A percentile compares a stretch with the other conserved stretches of the same genome.
Conservation (phyloP, 2,888 invertebrate species). For the Cantharis rustica region DNA sequence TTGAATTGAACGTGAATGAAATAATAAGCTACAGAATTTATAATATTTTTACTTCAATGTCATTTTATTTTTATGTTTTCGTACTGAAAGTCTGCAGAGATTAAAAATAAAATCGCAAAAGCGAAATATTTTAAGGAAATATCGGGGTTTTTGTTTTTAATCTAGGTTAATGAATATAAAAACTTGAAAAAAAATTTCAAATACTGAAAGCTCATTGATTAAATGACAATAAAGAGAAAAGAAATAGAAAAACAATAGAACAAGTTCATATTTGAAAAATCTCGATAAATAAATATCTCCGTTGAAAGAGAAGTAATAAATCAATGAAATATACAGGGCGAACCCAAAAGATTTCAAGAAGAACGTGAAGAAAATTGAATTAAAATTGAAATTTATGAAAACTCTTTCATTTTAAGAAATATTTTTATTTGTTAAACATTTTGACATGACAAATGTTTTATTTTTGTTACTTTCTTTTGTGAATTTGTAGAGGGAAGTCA, state of each 20-base stretch:
- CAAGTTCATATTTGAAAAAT: no score
- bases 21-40: conserved; percentile 17
- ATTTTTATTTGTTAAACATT: no score
- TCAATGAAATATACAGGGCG: no score
- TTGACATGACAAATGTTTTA: no score
- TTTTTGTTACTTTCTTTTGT: no score
- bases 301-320: no score
- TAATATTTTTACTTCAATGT: neutral
- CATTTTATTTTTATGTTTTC: neutral
- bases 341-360: no score
- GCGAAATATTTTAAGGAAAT: neutral
- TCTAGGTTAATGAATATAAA: neutral
- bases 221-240: neutral
- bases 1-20: conserved; percentile 18
- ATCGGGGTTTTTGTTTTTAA: neutral
- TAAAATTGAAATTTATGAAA: no score
- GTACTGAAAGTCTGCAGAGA: neutral
- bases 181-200: neutral
- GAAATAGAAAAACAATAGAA: neutral
- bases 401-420: no score
- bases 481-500: no score
- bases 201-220: neutral
- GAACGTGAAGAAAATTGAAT: no score
- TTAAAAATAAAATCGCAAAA: neutral
- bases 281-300: no score